Evolutionary conservation across 30 jellyfish, hydroid and myxozoan genomes (phyloP), one percentile per base, ranked within the genome.

Genomic region (Chironex yamaguchii): DNA sequence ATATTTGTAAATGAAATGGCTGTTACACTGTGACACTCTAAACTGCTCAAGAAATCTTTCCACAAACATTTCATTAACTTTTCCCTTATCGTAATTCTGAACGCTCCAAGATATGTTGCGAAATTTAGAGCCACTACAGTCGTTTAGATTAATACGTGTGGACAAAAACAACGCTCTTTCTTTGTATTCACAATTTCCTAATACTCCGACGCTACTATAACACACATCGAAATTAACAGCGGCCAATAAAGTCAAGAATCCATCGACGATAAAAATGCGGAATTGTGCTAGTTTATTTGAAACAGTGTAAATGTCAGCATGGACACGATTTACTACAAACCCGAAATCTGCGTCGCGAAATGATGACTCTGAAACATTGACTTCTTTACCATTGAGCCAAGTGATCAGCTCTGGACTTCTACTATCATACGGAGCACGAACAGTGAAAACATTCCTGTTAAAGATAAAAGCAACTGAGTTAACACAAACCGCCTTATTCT

Each of bases 371-470:
- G 70, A 83, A 11, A 83, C 71, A 34, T 83, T 87, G 31, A 50
- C 31, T 50, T 29, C n/a, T 29, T 24, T 35, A 12, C 76, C 78
- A 35, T 83, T 83, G 49, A 83, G 86, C 93, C 93, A 68, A 32
- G 71, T 74, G 12, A 42, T 54, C 2, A 83, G 53, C 28, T 51
- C 42, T 24, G 28, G 75, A 1, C 70, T 82, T 0, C 71, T 21
- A 4, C 12, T 22, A 12, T 2, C 25, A 48, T 67, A 69, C 6
- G 93, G 93, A n/a, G 93, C 87, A 34, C 48, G 93, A 0, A 83
- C 0, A 4, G 71, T 81, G 11, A 83, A 31, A 0, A 11, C 50
- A 0, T 48, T 22, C 1, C 34, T 1, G 14, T 64, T 20, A 17
- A 26, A 29, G 54, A 71, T 70, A 50, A 83, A 49, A 24, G 52